Evolutionary conservation across 2,113 vertebrate species (phyloP).

Genomic region (Indri indri): DNA sequence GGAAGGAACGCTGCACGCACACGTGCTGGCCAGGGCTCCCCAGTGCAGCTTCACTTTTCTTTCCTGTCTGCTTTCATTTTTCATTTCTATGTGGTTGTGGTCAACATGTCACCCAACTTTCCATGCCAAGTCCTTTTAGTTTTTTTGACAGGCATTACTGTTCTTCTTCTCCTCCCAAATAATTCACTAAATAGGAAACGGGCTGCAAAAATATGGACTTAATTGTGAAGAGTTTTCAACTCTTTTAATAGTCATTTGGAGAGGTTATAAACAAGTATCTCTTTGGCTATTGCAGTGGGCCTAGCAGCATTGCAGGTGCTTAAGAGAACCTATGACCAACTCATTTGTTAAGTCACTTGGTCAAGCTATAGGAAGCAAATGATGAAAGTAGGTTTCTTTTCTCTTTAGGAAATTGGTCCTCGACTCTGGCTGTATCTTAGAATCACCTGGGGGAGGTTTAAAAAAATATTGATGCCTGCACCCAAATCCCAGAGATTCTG

Average conservation of each 20-base stretch:
- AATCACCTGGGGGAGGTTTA: neutral
- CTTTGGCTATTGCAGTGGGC: neutral
- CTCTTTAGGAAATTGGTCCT: neutral
- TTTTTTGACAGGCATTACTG: constrained; percentile 9
- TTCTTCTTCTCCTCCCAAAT: neutral
- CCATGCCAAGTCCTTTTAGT: constrained; percentile 2
- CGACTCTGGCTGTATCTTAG: neutral
- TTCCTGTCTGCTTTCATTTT: constrained; percentile 29
- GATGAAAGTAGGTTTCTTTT: neutral
- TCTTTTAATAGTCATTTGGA: neutral
- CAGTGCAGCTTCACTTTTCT: neutral
- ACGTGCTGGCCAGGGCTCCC: neutral
- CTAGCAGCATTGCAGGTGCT: neutral
- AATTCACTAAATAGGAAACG: neutral
- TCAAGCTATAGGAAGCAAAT: neutral
- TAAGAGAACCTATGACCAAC: neutral
- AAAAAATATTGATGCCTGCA: neutral
- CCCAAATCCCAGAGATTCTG: neutral
- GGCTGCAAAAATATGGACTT: neutral
- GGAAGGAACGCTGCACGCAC: neutral
- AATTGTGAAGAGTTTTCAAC: neutral
- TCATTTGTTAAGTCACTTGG: neutral
- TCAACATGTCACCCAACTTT: neutral
- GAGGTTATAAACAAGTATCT: neutral
- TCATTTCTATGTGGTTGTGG: constrained; percentile 30